Percentiles rank a stretch among this genome's conserved stretches.
phyloP scores from a whole-genome alignment of 2,888 invertebrate species.

The Calameuta filiformis region DNA sequence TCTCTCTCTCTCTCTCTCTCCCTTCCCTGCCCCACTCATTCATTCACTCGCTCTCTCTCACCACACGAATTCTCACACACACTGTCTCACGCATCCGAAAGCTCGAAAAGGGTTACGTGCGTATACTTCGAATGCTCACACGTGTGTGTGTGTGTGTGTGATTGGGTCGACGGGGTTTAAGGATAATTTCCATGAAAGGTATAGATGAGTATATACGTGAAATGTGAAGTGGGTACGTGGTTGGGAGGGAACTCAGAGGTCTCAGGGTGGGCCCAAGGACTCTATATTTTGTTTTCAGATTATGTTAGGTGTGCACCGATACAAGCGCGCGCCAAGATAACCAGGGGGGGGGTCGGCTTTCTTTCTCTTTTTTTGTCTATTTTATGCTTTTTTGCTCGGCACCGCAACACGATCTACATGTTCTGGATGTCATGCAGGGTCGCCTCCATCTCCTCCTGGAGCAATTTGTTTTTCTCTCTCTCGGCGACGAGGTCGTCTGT shows the following conservation, averaged over 20 bases:
- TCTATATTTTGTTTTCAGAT: conserved; percentile 13
- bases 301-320: conserved; percentile 34
- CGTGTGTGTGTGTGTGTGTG: neutral
- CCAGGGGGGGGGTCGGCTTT: neutral
- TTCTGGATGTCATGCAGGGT: conserved; percentile 99
- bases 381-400: conserved; percentile 15
- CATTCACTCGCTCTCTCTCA: conserved; percentile 25
- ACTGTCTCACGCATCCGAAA: neutral
- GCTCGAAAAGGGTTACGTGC: neutral
- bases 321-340: conserved; percentile 29
- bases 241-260: neutral
- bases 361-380: neutral
- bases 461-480: conserved; percentile 95
- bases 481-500: conserved; percentile 95
- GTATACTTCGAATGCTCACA: neutral
- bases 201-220: neutral
- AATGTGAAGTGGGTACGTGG: neutral
- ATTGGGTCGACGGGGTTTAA: neutral
- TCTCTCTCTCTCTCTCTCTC: conserved; percentile 18
- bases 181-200: neutral
- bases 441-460: conserved; percentile 98
- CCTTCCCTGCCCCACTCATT: conserved; percentile 9
- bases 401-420: conserved; percentile 78
- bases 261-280: conserved; percentile 18
- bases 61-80: neutral